These are phyloP conservation scores for Cabera pusaria DNA, from an alignment of 2,888 invertebrate species.

Conservation along the genomic window DNA sequence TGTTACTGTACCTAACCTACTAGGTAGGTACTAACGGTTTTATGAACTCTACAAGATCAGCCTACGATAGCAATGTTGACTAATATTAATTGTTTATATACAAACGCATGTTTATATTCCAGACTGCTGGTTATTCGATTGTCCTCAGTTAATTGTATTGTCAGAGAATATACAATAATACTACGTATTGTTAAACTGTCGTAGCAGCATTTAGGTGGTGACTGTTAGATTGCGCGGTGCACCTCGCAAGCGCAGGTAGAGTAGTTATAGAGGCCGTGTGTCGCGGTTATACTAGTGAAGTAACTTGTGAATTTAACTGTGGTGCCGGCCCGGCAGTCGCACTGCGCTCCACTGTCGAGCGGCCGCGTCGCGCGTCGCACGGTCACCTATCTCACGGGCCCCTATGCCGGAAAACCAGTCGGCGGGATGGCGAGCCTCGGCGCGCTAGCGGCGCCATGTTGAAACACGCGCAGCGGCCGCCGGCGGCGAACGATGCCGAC, in stretches of 20 bases:
- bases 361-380: slow-evolving; percentile 42
- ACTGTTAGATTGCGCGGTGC: slow-evolving; percentile 43
- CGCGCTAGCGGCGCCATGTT: slow-evolving; percentile 84
- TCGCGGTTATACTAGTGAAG: slow-evolving; percentile 7
- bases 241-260: slow-evolving; percentile 52
- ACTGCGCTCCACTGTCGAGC: slow-evolving; percentile 44
- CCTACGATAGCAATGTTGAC: too few relatives aligned
- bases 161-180: too few relatives aligned
- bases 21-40: too few relatives aligned
- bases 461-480: slow-evolving; percentile 87
- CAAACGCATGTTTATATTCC: slow-evolving; percentile 8
- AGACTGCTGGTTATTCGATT: slow-evolving; percentile 8
- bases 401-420: slow-evolving; percentile 70
- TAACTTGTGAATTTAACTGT: too few relatives aligned
- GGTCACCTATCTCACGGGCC: slow-evolving; percentile 44
- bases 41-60: neutral
- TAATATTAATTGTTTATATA: too few relatives aligned
- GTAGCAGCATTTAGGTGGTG: slow-evolving; percentile 6
- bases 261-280: slow-evolving; percentile 19
- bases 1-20: too few relatives aligned
- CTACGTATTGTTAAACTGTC: too few relatives aligned
- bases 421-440: slow-evolving; percentile 70
- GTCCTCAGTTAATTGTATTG: slow-evolving; percentile 46
- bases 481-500: slow-evolving; percentile 79
- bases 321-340: slow-evolving; percentile 16